Percentiles rank a stretch among this genome's conserved stretches.
Evolutionary conservation across 2,113 vertebrate species (phyloP).

Genomic region (Gallinago undulata): DNA sequence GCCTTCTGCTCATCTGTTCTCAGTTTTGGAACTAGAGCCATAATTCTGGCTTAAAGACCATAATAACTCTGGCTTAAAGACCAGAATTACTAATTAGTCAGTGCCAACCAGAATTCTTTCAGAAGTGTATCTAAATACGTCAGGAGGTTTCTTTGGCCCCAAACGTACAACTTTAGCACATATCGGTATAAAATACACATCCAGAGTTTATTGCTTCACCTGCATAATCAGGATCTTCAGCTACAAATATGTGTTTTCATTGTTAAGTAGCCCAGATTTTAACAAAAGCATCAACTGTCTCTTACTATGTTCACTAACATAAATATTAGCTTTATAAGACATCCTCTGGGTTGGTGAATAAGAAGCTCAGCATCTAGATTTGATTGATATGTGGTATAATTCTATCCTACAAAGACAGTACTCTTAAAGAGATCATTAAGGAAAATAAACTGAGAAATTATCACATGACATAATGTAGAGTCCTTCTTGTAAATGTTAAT

Average conservation of each 20-base stretch:
- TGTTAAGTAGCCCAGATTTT: conserved; percentile 53
- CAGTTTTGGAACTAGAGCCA: background rate
- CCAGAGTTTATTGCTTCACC: background rate
- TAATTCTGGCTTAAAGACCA: background rate
- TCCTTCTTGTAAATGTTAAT: background rate
- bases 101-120: background rate
- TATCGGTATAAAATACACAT: background rate
- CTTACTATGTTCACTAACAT: background rate
- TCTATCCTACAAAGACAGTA: background rate
- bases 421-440: background rate
- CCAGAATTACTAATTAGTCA: background rate
- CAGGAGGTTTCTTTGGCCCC: background rate
- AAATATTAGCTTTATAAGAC: background rate
- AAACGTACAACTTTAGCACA: background rate
- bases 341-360: background rate
- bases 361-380: background rate
- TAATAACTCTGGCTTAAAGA: background rate
- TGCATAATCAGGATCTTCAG: background rate
- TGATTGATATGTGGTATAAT: background rate
- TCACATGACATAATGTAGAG: background rate
- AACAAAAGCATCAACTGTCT: background rate
- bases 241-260: conserved; percentile 62
- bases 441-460: background rate
- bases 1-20: background rate
- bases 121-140: background rate